These are phyloP conservation scores for Oophaga sylvatica DNA, from an alignment of 2,797 vertebrate genomes.

Conservation along the genomic window DNA sequence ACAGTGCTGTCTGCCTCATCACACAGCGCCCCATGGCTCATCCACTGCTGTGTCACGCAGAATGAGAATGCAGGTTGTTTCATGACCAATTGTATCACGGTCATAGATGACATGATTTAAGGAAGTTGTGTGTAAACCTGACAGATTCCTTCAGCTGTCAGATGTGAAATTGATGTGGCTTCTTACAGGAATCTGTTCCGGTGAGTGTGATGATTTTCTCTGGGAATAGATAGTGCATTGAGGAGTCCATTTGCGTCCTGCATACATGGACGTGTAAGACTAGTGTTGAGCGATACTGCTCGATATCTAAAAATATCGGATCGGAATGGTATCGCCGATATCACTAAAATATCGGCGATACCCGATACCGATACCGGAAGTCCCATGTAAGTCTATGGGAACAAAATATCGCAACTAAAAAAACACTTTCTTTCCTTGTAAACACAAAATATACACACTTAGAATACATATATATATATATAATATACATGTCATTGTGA, in stretches of 20 bases:
- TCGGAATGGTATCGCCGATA: no score
- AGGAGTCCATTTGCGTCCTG: not conserved
- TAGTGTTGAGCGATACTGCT: no score
- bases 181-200: not conserved
- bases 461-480: no score
- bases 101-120: not conserved
- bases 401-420: no score
- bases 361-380: no score
- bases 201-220: not conserved
- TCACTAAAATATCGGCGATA: no score
- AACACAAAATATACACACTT: no score
- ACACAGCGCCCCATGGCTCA: not conserved
- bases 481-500: no score
- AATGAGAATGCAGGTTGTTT: constrained; percentile 2
- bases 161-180: not conserved
- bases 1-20: not conserved
- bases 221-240: not conserved
- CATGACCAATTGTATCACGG: not conserved
- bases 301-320: no score
- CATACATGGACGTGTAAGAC: not conserved
- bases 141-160: not conserved
- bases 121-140: not conserved
- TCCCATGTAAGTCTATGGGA: no score
- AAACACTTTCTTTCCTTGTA: no score
- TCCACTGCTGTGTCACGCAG: not conserved